Evolutionary conservation across 2,797 vertebrate genomes (phyloP).

Genomic region (Atherinosoma microstoma): DNA sequence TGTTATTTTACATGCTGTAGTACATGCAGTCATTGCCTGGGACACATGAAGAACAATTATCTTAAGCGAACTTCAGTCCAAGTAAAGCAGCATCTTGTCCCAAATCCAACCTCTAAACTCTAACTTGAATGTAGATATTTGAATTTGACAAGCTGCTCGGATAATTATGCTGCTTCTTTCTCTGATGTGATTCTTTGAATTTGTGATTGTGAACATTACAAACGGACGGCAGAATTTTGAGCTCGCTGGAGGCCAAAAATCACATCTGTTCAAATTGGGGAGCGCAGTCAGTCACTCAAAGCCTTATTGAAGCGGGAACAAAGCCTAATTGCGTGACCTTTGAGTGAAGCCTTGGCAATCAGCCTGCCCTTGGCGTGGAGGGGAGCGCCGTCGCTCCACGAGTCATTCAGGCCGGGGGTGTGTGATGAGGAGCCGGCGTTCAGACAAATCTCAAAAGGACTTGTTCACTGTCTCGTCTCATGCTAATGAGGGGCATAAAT

Average conservation of each 20-base stretch:
- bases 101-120: slow-evolving; percentile 16
- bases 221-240: slow-evolving; percentile 36
- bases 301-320: slow-evolving; percentile 72
- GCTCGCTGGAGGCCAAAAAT: slow-evolving; percentile 60
- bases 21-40: not conserved
- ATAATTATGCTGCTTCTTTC: slow-evolving; percentile 25
- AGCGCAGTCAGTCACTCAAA: slow-evolving; percentile 65
- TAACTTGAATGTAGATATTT: slow-evolving; percentile 35
- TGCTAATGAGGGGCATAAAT: slow-evolving; percentile 75
- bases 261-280: slow-evolving; percentile 66
- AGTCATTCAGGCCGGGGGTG: slow-evolving; percentile 64
- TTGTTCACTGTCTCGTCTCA: slow-evolving; percentile 69
- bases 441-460: slow-evolving; percentile 70
- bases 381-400: slow-evolving; percentile 42
- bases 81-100: slow-evolving; percentile 21
- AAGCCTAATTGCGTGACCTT: slow-evolving; percentile 81
- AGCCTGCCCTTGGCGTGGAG: slow-evolving; percentile 74
- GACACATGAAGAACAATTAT: slow-evolving; percentile 10
- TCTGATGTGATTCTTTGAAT: slow-evolving; percentile 34
- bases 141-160: slow-evolving; percentile 21
- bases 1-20: not conserved
- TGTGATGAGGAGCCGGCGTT: slow-evolving; percentile 61
- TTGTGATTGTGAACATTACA: slow-evolving; percentile 27
- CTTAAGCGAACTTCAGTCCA: slow-evolving; percentile 10
- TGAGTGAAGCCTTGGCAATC: slow-evolving; percentile 73